Base-by-base conservation (phyloP, 2,888 invertebrate species). In the Dexiosoma caninum region DNA sequence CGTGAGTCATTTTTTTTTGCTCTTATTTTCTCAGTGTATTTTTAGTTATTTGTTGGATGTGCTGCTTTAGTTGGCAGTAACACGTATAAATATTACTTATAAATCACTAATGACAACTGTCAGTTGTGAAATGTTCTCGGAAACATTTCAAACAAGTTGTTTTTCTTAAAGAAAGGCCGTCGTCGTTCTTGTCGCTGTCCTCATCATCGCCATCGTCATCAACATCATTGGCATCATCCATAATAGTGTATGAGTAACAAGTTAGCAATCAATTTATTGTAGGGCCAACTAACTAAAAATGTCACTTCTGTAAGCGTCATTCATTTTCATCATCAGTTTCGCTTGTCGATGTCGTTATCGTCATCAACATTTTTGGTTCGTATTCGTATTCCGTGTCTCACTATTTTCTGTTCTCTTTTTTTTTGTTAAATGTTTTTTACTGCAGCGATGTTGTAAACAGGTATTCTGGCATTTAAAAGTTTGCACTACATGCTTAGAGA, bases 81-180 rank as follows among this genome's bases (percentile, higher is more conserved):
- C 81, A 81, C 81, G 81, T 82, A 77, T 77, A 85, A 86, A 87
- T 86, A 77, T 82, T 78, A 82, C 78, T 78, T 82, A 83, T 82
- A 82, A 83, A 78, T 82, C 82, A 82, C 83, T 82, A 80, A 82
- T 83, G 80, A 83, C 80, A 82, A 83, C 80, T 82, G 82, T 82
- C 83, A 80, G 72, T 79, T 77, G 80, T 78, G 79, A 79, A 78
- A 78, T 77, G 76, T 83, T 75, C 81, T 81, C 83, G 81, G 78
- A 76, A 82, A 70, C 74, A 78, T 78, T 78, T 78, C 77, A 80
- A 82, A 77, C 77, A 77, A 75, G 72, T 79, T 76, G 79, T 82
- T 78, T 67, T 79, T 77, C 77, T 72, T 77, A 69, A 74, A 74
- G 69, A 77, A 81, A 74, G 72, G 51, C 77, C 77, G 79, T 76